These are phyloP conservation scores for Nomada hirtipes DNA, from an alignment of 2,888 invertebrate genomes.

Conservation along the genomic window DNA sequence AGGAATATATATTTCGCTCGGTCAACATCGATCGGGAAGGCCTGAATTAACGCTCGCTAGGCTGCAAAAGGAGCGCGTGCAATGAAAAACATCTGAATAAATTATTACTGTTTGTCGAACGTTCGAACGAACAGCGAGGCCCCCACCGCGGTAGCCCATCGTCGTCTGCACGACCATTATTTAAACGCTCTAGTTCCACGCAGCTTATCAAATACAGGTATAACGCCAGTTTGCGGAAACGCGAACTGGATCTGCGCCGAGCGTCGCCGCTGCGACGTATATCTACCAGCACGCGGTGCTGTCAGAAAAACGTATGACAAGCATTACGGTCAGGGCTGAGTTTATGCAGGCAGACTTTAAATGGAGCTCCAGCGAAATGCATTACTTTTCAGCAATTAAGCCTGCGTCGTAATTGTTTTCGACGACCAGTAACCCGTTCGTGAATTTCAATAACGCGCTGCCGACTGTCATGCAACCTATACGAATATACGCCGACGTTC, in stretches of 20 bases:
- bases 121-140: slow-evolving; percentile 74
- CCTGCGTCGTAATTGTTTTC: slow-evolving; percentile 4
- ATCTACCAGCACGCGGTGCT: slow-evolving; percentile 59
- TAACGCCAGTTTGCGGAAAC: slow-evolving; percentile 81
- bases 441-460: background rate
- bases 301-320: slow-evolving; percentile 66
- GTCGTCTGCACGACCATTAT: slow-evolving; percentile 74
- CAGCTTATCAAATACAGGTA: slow-evolving; percentile 81
- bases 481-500: slow-evolving; percentile 4
- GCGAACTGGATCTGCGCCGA: slow-evolving; percentile 69
- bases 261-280: slow-evolving; percentile 46
- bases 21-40: slow-evolving; percentile 44
- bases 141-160: slow-evolving; percentile 68
- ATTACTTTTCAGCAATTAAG: background rate
- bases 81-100: slow-evolving; percentile 84
- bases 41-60: slow-evolving; percentile 60
- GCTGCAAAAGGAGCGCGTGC: slow-evolving; percentile 56
- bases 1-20: background rate
- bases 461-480: background rate
- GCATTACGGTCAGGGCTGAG: slow-evolving; percentile 69
- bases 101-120: slow-evolving; percentile 84
- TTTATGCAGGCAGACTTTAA: slow-evolving; percentile 40
- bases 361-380: background rate
- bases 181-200: slow-evolving; percentile 82
- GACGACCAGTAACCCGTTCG: background rate